phyloP scores from a whole-genome alignment of 2,888 invertebrate species.

The Thyatira batis region DNA sequence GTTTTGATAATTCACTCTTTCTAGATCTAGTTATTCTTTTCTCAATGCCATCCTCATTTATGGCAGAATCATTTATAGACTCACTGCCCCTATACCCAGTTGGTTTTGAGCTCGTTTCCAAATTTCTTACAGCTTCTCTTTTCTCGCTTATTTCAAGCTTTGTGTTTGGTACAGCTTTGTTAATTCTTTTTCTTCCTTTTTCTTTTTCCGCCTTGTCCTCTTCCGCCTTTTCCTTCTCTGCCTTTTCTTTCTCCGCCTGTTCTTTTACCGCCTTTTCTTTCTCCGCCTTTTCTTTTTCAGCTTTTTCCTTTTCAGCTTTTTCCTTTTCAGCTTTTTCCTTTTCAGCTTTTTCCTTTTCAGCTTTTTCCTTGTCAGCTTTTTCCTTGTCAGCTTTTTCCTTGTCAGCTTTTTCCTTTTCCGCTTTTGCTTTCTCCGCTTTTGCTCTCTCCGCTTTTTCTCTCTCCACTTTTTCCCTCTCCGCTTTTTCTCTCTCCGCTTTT shows the following conservation, averaged over 20 bases:
- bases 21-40: conserved; percentile 50
- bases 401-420: conserved; percentile 12
- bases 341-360: too few species aligned
- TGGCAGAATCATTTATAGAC: conserved; percentile 1
- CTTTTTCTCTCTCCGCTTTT: conserved; percentile 10
- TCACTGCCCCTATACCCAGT: not conserved
- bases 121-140: conserved; percentile 5
- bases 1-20: conserved; percentile 21
- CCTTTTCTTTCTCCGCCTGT: too few species aligned
- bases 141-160: too few species aligned
- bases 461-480: conserved; percentile 11
- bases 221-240: too few species aligned
- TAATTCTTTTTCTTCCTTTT: too few species aligned
- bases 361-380: conserved; percentile 7
- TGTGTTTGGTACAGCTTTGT: too few species aligned
- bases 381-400: conserved; percentile 15
- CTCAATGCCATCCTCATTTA: conserved; percentile 12
- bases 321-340: too few species aligned
- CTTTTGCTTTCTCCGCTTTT: conserved; percentile 14
- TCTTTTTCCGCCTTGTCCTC: too few species aligned
- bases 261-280: too few species aligned
- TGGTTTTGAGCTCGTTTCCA: not conserved
- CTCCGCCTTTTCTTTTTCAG: too few species aligned
- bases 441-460: conserved; percentile 13
- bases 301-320: too few species aligned